Conservation (phyloP, 2,113 vertebrate species). For the Notothenia rossii region DNA sequence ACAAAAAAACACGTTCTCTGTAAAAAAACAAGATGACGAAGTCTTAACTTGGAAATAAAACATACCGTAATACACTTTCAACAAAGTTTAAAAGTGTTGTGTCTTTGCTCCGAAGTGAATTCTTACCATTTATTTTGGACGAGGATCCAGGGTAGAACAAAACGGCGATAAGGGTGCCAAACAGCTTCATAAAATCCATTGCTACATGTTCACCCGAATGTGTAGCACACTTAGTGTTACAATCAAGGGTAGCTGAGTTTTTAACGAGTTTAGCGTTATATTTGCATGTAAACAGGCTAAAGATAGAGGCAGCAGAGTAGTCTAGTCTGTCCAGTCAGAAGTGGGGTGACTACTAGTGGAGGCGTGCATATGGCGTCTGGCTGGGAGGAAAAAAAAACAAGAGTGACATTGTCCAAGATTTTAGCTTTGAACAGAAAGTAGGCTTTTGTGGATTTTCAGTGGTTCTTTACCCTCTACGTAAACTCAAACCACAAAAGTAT, state of each 20-base stretch:
- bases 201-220: slow-evolving; percentile 76
- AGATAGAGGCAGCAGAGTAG: slow-evolving; percentile 10
- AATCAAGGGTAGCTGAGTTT: neutral
- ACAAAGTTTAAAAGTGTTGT: neutral
- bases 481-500: neutral
- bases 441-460: neutral
- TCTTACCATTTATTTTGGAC: slow-evolving; percentile 81
- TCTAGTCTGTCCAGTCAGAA: slow-evolving; percentile 28
- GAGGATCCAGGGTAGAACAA: slow-evolving; percentile 76
- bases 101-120: neutral
- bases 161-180: slow-evolving; percentile 80
- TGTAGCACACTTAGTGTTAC: neutral
- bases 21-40: neutral
- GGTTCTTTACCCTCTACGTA: neutral
- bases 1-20: too few relatives aligned
- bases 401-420: slow-evolving; percentile 29
- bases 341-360: slow-evolving; percentile 52
- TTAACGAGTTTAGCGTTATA: neutral
- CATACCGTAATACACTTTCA: neutral
- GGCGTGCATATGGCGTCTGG: slow-evolving; percentile 64
- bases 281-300: neutral
- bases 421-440: slow-evolving; percentile 5
- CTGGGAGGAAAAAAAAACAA: slow-evolving; percentile 2
- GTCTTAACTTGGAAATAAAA: neutral
- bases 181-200: slow-evolving; percentile 84